Conservation (phyloP, 2,113 vertebrate species). For the Hepsetus odoe region DNA sequence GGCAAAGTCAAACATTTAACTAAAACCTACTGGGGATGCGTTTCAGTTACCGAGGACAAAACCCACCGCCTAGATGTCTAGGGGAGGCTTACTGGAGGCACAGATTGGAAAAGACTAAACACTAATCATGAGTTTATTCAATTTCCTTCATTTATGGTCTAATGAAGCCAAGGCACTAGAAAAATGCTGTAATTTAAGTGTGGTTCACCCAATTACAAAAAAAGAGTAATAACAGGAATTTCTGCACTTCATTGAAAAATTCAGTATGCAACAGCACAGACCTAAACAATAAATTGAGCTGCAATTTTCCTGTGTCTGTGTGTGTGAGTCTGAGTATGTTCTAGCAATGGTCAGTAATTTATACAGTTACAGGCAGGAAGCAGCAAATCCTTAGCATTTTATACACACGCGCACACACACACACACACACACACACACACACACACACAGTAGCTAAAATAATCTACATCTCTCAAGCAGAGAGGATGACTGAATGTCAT, state of each 20-base stretch:
- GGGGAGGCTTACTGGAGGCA: too few relatives aligned
- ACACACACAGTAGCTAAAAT: background rate
- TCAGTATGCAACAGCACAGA: background rate
- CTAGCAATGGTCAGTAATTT: background rate
- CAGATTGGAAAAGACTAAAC: too few relatives aligned
- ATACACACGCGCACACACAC: constrained; percentile 11
- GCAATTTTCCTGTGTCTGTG: background rate
- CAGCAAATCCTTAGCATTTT: background rate
- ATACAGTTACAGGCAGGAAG: constrained; percentile 8
- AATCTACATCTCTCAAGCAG: constrained; percentile 11
- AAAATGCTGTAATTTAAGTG: too few relatives aligned
- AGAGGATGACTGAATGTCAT: constrained; percentile 1
- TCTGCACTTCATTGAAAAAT: background rate
- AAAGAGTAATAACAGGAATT: too few relatives aligned
- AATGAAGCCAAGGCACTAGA: too few relatives aligned
- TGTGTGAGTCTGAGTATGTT: constrained; percentile 10
- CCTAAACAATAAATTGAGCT: background rate
- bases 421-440: constrained; percentile 28
- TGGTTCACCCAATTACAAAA: too few relatives aligned
- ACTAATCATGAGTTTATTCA: too few relatives aligned
- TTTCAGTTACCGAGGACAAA: too few relatives aligned
- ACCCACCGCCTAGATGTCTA: too few relatives aligned
- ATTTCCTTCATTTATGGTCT: too few relatives aligned
- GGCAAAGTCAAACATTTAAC: too few relatives aligned
- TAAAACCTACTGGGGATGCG: too few relatives aligned